phyloP scores from a whole-genome alignment of 1,140 invertebrate genomes.

The Coelopa frigida region DNA sequence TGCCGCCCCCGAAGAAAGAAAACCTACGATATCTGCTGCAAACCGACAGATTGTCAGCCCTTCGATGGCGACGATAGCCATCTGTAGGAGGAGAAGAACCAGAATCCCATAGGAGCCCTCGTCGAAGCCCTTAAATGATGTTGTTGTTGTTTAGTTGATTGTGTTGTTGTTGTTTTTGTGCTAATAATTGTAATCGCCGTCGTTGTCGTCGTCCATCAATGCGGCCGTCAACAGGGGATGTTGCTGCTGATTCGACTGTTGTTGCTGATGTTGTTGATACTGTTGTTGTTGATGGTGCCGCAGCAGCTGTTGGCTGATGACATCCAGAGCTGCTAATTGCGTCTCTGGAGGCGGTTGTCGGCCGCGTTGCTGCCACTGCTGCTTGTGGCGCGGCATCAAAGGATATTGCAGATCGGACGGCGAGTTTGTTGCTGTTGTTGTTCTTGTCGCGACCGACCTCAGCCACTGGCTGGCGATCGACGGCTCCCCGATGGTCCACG shows the following conservation, averaged over 20 bases:
- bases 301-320: no score
- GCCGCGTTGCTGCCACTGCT: constrained; percentile 1
- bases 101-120: no score
- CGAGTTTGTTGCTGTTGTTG: constrained; percentile 12
- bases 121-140: no score
- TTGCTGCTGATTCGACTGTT: no score
- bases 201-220: constrained; percentile 14
- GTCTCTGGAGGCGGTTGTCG: constrained; percentile 3
- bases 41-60: no score
- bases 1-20: no score
- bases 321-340: constrained; percentile 2
- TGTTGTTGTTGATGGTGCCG: constrained; percentile 7
- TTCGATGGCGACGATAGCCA: no score
- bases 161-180: constrained; percentile 8
- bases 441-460: constrained; percentile 11
- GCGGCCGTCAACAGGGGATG: no score
- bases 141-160: constrained; percentile 16
- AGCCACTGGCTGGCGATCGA: constrained; percentile 9
- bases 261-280: constrained; percentile 14
- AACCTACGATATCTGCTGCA: no score
- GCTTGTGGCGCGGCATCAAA: no score
- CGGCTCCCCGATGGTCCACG: constrained; percentile 2
- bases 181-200: constrained; percentile 5
- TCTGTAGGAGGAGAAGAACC: no score
- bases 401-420: no score